A percentile compares a stretch with the other conserved stretches of the same genome.
These are phyloP conservation scores for Pseudopleuronectes americanus DNA, from an alignment of 2,797 vertebrate genomes.

Conservation along the genomic window DNA sequence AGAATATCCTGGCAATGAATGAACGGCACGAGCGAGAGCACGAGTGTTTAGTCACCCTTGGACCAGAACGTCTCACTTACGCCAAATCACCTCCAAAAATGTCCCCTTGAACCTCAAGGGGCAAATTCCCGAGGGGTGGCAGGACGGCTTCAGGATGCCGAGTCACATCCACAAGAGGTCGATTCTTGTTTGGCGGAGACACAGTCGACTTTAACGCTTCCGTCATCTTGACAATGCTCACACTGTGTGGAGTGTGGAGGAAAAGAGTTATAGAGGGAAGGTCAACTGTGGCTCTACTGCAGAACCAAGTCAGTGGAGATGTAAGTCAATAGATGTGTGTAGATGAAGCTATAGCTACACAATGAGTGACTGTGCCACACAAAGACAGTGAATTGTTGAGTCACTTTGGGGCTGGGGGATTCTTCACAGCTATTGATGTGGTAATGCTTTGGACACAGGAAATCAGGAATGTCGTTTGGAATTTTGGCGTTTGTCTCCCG, in stretches of 20 bases:
- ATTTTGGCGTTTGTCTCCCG: conserved; percentile 47
- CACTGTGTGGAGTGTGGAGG: conserved; percentile 62
- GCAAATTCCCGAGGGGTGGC: conserved; percentile 56
- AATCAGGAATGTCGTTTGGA: conserved; percentile 66
- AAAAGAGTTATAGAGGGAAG: conserved; percentile 65
- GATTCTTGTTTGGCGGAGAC: conserved; percentile 57
- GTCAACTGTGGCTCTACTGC: conserved; percentile 59
- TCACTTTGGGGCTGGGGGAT: conserved; percentile 36
- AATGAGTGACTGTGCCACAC: conserved; percentile 71
- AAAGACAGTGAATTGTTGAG: conserved; percentile 65
- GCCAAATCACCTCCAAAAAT: conserved; percentile 55
- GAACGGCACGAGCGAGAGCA: conserved; percentile 64
- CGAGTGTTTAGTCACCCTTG: conserved; percentile 74
- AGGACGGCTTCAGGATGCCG: conserved; percentile 37
- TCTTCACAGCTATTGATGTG: conserved; percentile 61
- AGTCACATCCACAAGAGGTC: conserved; percentile 53
- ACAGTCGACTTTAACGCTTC: conserved; percentile 54
- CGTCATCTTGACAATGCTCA: conserved; percentile 63
- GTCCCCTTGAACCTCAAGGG: conserved; percentile 57
- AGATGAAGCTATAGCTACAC: conserved; percentile 49
- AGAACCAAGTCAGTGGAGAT: conserved; percentile 51
- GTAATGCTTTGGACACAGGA: conserved; percentile 43
- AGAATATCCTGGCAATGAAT: conserved; percentile 41
- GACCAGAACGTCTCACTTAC: conserved; percentile 39
- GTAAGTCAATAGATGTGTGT: conserved; percentile 57